Evolutionary conservation across 2,888 invertebrate species (phyloP), one percentile per base, ranked within the genome.

Genomic region (Xestia ashworthii): DNA sequence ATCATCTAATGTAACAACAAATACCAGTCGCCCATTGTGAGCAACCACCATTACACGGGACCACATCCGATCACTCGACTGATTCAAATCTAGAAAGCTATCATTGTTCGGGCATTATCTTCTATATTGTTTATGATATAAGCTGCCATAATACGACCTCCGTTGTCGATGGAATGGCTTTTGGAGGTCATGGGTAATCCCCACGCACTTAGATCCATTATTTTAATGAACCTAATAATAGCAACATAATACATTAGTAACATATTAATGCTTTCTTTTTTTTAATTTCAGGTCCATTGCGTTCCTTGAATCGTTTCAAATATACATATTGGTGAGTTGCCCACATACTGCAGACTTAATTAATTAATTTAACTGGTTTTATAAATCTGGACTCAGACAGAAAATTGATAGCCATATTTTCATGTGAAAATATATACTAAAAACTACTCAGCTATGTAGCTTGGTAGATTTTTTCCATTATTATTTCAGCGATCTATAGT

Each of bases 81-180:
- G 87, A 83, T 86, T 78, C 38, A 76, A 78, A 89, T 89, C 89
- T 83, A 76, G 78, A 80, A 84, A 89, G 81, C 86, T 76, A 82
- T 89, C 80, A 88, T 88, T 84, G 83, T 88, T 73, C 50, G 78
- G 62, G 78, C 38, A 81, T 82, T 80, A 82, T 76, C 80, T 77
- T 78, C 68, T 65, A 71, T 70, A 88, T 84, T 87, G 80, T 82
- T 80, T 76, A 80, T 84, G 64, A 68, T 86, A 66, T 74, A 79
- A 83, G 69, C 80, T 70, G 69, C 44, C 72, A 70, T 76, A 85
- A 85, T 85, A 74, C 65, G 62, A 86, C 62, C 75, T 80, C 72
- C 41, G 58, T 25, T 53, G 71, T 78, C 74, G 64, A 64, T 67
- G 50, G 65, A 55, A 65, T 69, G 60, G 14, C 53, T 65, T 50